These are phyloP conservation scores for Mormoops blainvillei DNA, from an alignment of 2,113 vertebrate species.

Conservation along the genomic window DNA sequence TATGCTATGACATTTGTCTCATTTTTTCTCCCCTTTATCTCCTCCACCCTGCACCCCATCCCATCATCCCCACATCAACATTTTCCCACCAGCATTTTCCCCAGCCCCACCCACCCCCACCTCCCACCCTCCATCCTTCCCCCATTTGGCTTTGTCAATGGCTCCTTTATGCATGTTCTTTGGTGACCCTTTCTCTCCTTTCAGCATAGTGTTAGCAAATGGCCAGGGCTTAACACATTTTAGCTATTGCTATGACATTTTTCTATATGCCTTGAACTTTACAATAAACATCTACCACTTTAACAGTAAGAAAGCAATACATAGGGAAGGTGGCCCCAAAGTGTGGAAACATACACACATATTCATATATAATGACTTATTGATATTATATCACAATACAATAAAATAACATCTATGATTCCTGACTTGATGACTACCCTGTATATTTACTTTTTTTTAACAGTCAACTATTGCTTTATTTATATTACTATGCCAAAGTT, in stretches of 20 bases:
- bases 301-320: background rate
- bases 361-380: background rate
- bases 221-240: background rate
- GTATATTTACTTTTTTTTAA: constrained; percentile 19
- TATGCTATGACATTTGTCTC: no score
- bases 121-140: no score
- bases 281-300: background rate
- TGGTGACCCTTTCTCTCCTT: no score
- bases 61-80: no score
- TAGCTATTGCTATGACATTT: background rate
- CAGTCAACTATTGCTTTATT: constrained; percentile 81
- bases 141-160: no score
- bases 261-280: background rate
- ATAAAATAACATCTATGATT: background rate
- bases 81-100: no score
- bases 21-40: no score
- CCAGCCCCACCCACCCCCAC: no score
- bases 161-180: no score
- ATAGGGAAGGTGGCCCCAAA: background rate
- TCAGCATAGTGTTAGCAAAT: background rate
- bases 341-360: background rate
- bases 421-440: background rate
- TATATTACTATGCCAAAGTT: constrained; percentile 85
- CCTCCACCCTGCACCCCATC: no score
- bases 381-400: background rate